These are phyloP conservation scores for Cichladusa arquata DNA, from an alignment of 2,113 vertebrate species.

Conservation along the genomic window DNA sequence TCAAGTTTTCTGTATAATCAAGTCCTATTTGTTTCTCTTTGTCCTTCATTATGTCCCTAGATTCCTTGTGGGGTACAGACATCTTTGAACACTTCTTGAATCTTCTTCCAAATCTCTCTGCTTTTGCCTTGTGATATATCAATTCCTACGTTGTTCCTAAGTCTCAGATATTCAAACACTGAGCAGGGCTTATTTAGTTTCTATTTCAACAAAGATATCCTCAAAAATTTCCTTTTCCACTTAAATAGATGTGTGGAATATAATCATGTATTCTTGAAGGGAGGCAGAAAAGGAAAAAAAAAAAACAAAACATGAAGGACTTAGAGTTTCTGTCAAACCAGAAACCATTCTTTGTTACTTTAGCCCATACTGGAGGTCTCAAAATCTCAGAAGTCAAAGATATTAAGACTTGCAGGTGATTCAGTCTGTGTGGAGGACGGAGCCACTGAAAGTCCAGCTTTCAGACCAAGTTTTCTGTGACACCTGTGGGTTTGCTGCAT, in stretches of 20 bases:
- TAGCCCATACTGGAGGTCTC: neutral
- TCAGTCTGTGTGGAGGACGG: accelerated
- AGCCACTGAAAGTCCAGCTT: neutral
- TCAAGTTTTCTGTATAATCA: neutral
- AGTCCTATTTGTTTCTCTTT: neutral
- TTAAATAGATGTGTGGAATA: neutral
- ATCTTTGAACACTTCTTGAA: neutral
- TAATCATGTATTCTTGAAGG: neutral
- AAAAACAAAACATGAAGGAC: accelerated
- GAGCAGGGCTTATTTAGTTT: neutral
- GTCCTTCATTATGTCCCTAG: accelerated
- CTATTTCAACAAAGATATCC: neutral
- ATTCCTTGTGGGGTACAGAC: neutral
- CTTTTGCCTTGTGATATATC: neutral
- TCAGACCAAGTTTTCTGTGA: neutral
- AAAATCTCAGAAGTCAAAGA: neutral
- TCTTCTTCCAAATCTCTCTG: neutral
- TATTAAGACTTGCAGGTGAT: neutral
- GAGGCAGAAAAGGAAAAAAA: accelerated
- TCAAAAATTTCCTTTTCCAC: neutral
- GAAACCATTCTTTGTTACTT: neutral
- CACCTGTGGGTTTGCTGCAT: accelerated
- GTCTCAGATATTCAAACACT: neutral
- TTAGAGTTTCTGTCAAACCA: neutral
- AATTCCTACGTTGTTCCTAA: neutral